A percentile compares a stretch with the other conserved stretches of the same genome.
phyloP scores from a whole-genome alignment of 2,797 vertebrate genomes.

The Pangasius djambal region DNA sequence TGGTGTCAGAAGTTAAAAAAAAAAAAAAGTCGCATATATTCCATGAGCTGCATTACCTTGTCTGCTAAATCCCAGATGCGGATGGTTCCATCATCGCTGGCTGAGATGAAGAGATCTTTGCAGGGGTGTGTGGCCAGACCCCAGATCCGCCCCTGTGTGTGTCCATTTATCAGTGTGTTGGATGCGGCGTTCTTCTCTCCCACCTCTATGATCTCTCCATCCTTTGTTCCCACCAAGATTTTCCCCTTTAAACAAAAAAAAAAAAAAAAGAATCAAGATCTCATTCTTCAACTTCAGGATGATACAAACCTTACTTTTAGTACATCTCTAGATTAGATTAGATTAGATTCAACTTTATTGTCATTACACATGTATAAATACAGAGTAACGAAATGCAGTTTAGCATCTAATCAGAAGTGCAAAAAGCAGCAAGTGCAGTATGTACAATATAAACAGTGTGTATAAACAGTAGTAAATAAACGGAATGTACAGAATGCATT shows the following conservation, averaged over 20 bases:
- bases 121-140: slow-evolving; percentile 90
- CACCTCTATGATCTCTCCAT: slow-evolving; percentile 96
- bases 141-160: slow-evolving; percentile 95
- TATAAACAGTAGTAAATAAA: too few relatives aligned
- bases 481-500: too few relatives aligned
- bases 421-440: too few relatives aligned
- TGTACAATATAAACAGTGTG: too few relatives aligned
- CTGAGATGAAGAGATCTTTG: slow-evolving; percentile 92
- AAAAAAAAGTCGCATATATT: not conserved
- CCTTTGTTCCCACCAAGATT: slow-evolving; percentile 95
- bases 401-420: too few relatives aligned
- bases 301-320: not conserved
- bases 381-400: too few relatives aligned
- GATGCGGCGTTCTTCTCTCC: slow-evolving; percentile 97
- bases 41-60: slow-evolving; percentile 77
- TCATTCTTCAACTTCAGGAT: not conserved
- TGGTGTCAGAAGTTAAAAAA: not conserved
- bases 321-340: not conserved
- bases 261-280: too few relatives aligned
- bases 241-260: slow-evolving; percentile 80
- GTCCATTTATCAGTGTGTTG: slow-evolving; percentile 93
- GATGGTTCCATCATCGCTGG: slow-evolving; percentile 91
- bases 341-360: too few relatives aligned
- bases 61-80: slow-evolving; percentile 95
- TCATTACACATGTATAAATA: too few relatives aligned